Percentiles rank a stretch among this genome's conserved stretches.
Conservation (phyloP, 2,113 vertebrate species). For the human region DNA sequence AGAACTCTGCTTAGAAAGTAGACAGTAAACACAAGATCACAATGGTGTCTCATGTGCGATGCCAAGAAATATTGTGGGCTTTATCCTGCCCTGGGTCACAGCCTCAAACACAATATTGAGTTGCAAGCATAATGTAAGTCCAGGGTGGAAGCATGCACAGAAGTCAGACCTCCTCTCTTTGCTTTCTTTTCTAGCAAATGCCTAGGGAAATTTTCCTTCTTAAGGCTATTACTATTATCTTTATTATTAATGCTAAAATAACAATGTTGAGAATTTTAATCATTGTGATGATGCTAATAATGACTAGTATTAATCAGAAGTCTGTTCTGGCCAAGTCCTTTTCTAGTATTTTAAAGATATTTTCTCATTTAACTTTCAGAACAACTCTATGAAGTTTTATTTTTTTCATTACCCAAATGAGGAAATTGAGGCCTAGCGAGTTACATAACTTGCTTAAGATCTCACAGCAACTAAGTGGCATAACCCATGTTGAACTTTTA, state of each 20-base stretch:
- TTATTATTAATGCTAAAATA: background rate
- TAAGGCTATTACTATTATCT: background rate
- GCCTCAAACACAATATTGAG: background rate
- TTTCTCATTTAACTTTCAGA: background rate
- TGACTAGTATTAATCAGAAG: background rate
- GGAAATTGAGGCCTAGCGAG: background rate
- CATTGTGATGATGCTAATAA: background rate
- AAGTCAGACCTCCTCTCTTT: background rate
- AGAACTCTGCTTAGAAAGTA: background rate
- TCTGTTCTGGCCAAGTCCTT: background rate
- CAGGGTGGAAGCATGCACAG: too few species aligned
- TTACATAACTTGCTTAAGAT: background rate
- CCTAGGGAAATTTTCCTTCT: background rate
- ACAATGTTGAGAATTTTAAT: background rate
- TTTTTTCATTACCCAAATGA: constrained; percentile 12
- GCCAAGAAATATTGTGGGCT: too few species aligned
- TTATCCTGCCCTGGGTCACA: background rate
- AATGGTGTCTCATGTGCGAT: background rate
- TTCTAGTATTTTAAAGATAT: background rate
- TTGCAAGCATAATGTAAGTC: too few species aligned
- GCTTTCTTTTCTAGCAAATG: background rate
- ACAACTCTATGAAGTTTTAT: background rate
- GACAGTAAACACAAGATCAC: background rate
- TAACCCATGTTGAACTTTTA: background rate
- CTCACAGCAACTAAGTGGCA: background rate